Evolutionary conservation across 2,113 vertebrate species (phyloP).

Genomic region (Recurvirostra avosetta): DNA sequence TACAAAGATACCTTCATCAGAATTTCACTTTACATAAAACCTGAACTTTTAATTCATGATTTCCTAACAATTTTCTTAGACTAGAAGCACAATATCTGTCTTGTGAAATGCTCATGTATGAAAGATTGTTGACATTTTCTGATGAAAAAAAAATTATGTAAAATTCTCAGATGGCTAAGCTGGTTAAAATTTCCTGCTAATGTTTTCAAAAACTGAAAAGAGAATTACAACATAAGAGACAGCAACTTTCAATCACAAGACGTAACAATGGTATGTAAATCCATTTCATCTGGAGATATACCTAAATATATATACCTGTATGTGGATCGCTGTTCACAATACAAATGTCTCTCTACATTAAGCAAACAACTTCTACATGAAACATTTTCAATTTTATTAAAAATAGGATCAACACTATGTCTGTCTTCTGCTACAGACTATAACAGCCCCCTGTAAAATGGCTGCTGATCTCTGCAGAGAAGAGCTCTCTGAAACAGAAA

Average conservation of each 20-base stretch:
- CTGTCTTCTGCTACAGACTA: not conserved
- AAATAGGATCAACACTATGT: not conserved
- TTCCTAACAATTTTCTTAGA: not conserved
- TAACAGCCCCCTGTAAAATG: not conserved
- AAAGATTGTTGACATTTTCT: too few species aligned
- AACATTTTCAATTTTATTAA: not conserved
- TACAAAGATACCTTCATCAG: not conserved
- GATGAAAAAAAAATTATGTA: not conserved
- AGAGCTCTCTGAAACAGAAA: not conserved
- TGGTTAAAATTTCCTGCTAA: not conserved
- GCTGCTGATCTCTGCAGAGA: not conserved
- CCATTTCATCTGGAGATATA: not conserved
- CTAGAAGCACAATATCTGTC: not conserved
- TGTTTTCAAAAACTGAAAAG: not conserved
- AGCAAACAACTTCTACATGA: not conserved
- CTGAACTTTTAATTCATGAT: not conserved
- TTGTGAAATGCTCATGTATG: not conserved
- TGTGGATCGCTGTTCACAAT: not conserved
- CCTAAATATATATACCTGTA: not conserved
- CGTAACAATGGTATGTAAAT: not conserved
- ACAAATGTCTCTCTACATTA: not conserved
- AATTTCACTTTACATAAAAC: not conserved
- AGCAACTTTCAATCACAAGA: too few species aligned
- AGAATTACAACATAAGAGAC: not conserved
- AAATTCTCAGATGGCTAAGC: not conserved